Percentiles rank a stretch among this genome's conserved stretches.
These are phyloP conservation scores for Catagonus wagneri DNA, from an alignment of 2,113 vertebrate species.

Conservation along the genomic window DNA sequence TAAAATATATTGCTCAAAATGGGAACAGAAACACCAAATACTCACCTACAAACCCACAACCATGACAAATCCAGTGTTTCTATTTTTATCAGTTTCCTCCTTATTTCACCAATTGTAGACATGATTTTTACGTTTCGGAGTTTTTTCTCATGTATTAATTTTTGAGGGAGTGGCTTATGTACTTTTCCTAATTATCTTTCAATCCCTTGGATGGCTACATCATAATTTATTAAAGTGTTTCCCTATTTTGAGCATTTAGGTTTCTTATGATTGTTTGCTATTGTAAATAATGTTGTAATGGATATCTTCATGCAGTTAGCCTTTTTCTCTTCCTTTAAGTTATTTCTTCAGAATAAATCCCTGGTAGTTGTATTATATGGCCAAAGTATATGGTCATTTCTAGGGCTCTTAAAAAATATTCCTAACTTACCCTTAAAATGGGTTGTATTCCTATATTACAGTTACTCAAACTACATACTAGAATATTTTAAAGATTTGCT, in stretches of 20 bases:
- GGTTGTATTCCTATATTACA: background rate
- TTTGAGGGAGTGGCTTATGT: background rate
- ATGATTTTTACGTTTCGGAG: background rate
- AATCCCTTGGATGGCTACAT: background rate
- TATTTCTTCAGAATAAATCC: conserved; percentile 50
- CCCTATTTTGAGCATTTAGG: background rate
- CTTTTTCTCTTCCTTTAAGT: conserved; percentile 22
- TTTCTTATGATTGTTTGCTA: background rate
- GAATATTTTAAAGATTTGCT: conserved; percentile 46
- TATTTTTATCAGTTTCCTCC: conserved; percentile 1
- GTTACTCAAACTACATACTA: background rate
- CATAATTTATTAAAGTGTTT: background rate
- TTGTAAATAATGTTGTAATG: background rate
- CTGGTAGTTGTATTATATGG: background rate
- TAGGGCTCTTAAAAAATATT: conserved; percentile 48
- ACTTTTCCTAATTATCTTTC: background rate
- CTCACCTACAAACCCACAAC: background rate
- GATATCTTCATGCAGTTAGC: background rate
- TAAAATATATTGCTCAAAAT: background rate
- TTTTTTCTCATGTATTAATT: background rate
- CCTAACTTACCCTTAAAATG: background rate
- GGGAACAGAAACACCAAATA: background rate
- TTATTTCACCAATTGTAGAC: background rate
- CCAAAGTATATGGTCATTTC: conserved; percentile 18
- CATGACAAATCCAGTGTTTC: background rate